Percentiles rank a stretch among this genome's conserved stretches.
Evolutionary conservation across 1,140 invertebrate genomes (phyloP).

Genomic region (Piezodorus guildinii): DNA sequence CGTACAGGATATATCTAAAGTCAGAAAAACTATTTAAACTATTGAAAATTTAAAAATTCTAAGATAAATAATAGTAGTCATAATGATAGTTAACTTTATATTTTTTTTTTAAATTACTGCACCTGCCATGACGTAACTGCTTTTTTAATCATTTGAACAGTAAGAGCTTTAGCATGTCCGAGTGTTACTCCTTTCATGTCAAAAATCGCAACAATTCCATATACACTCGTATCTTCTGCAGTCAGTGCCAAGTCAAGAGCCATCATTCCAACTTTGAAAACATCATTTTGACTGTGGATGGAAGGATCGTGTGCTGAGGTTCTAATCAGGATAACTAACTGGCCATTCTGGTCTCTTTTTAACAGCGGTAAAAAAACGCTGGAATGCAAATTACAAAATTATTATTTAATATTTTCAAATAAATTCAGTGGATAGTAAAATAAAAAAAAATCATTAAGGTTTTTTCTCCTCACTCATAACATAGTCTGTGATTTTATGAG

Average conservation of each 20-base stretch:
- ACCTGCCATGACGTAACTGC: slow-evolving; percentile 50
- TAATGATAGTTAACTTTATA: too few relatives aligned
- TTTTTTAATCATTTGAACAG: slow-evolving; percentile 42
- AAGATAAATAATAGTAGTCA: too few relatives aligned
- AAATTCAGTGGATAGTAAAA: too few relatives aligned
- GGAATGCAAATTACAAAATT: neutral
- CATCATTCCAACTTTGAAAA: slow-evolving; percentile 41
- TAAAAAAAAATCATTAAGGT: too few relatives aligned
- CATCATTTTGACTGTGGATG: slow-evolving; percentile 40
- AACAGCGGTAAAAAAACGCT: slow-evolving; percentile 46
- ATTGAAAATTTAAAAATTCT: too few relatives aligned
- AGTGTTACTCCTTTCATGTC: slow-evolving; percentile 45
- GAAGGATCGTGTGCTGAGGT: slow-evolving; percentile 44
- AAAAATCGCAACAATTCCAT: slow-evolving; percentile 46
- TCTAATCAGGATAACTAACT: slow-evolving; percentile 44
- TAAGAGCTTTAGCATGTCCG: slow-evolving; percentile 46
- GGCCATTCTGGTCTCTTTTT: slow-evolving; percentile 38
- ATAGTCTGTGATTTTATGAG: too few relatives aligned
- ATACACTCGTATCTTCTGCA: slow-evolving; percentile 40
- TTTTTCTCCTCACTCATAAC: too few relatives aligned
- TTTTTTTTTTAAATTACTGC: too few relatives aligned
- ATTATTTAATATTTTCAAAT: too few relatives aligned
- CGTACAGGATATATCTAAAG: slow-evolving; percentile 45
- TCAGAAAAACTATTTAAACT: too few relatives aligned
- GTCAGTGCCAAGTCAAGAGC: slow-evolving; percentile 27